These are phyloP conservation scores for Morone chrysops DNA, from an alignment of 2,113 vertebrate species.

Conservation along the genomic window DNA sequence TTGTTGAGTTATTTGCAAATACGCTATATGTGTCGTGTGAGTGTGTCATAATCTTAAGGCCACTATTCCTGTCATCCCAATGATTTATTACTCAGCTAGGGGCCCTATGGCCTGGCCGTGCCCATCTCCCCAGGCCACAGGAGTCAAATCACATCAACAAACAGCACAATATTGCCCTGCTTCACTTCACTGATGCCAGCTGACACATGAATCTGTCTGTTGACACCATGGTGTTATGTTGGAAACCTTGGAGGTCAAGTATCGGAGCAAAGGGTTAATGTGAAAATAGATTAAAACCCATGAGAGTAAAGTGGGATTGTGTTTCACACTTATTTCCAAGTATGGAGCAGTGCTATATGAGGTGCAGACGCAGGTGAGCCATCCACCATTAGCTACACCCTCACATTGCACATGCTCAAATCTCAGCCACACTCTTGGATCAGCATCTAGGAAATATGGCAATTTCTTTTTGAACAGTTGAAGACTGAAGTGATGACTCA, in stretches of 20 bases:
- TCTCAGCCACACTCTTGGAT: constrained; percentile 6
- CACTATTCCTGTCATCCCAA: constrained; percentile 72
- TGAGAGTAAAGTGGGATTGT: constrained; percentile 54
- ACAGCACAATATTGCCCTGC: constrained; percentile 74
- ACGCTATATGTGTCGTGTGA: constrained; percentile 38
- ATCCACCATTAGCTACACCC: not conserved
- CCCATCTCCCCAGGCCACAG: constrained; percentile 59
- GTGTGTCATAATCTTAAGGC: constrained; percentile 64
- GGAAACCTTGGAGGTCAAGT: constrained; percentile 72
- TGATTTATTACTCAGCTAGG: constrained; percentile 80
- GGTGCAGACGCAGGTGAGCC: constrained; percentile 19
- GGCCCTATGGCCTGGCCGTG: constrained; percentile 58
- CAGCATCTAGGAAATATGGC: constrained; percentile 6
- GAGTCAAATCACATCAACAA: constrained; percentile 73
- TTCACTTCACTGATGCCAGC: constrained; percentile 74
- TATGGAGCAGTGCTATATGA: constrained; percentile 22
- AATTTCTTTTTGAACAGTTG: constrained; percentile 20
- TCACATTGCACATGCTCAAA: not conserved
- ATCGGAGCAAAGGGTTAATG: constrained; percentile 68
- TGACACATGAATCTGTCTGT: constrained; percentile 78
- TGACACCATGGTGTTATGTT: constrained; percentile 57
- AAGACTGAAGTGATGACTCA: constrained; percentile 40
- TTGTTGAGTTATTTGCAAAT: constrained; percentile 29
- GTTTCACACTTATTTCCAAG: constrained; percentile 36
- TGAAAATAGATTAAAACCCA: constrained; percentile 79